Conservation (phyloP, 2,888 invertebrate species). For the Pheosia gnoma region DNA sequence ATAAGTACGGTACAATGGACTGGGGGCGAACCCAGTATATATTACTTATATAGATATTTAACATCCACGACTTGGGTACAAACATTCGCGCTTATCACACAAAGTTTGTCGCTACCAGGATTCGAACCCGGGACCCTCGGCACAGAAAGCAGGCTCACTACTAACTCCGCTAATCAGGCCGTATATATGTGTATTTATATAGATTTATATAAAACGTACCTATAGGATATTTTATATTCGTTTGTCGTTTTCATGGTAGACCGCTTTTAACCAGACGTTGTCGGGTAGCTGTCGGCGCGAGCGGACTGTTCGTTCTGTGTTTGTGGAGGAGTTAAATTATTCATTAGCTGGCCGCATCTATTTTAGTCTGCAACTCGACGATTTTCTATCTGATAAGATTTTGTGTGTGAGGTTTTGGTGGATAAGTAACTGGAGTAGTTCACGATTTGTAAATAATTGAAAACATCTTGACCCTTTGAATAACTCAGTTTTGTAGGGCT, state of each 20-base stretch:
- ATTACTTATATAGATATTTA: no score
- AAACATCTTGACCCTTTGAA: background rate
- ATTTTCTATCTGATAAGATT: conserved; percentile 8
- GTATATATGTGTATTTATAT: no score
- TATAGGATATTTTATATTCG: background rate
- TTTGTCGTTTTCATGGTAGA: conserved; percentile 14
- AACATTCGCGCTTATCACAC: no score
- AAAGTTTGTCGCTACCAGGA: no score
- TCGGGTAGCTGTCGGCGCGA: conserved; percentile 29
- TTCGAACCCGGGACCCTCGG: no score
- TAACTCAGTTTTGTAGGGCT: background rate
- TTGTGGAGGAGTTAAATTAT: conserved; percentile 47
- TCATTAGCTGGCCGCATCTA: conserved; percentile 41
- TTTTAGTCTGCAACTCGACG: conserved; percentile 7
- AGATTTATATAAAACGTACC: background rate
- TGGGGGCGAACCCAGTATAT: no score
- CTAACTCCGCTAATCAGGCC: no score
- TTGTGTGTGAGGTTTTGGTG: background rate
- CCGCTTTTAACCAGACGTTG: conserved; percentile 20
- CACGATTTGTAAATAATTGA: background rate
- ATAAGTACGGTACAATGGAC: no score
- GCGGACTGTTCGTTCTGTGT: conserved; percentile 37
- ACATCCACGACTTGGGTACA: no score
- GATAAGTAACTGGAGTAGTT: background rate
- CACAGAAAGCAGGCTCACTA: no score